Conservation (phyloP, 1,140 invertebrate genomes). For the Wiebesia pumilae region DNA sequence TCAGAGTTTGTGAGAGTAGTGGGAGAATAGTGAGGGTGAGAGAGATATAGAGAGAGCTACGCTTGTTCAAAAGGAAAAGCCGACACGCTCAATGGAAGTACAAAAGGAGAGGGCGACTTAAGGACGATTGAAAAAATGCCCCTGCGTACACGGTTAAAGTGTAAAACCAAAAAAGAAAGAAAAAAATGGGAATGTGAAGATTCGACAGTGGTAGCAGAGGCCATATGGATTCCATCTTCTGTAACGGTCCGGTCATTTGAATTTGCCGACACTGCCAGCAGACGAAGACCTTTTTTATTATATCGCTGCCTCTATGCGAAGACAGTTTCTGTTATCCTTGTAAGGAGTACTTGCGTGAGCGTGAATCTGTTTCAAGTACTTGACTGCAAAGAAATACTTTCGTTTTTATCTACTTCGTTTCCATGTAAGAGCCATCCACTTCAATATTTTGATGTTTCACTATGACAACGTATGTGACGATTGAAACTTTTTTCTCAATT, state of each 20-base stretch:
- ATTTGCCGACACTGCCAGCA: neutral
- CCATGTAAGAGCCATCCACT: neutral
- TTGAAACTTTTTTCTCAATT: neutral
- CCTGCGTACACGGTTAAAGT: neutral
- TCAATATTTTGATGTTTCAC: neutral
- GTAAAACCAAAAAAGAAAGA: neutral
- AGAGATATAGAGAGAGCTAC: neutral
- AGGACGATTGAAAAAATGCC: neutral
- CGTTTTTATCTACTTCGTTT: neutral
- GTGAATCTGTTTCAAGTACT: neutral
- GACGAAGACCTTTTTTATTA: neutral
- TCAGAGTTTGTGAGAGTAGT: neutral
- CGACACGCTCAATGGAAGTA: neutral
- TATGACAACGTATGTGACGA: neutral
- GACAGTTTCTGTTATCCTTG: neutral
- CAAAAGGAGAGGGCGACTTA: neutral
- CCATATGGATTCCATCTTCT: conserved; percentile 7
- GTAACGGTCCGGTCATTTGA: neutral
- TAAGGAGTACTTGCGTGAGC: neutral
- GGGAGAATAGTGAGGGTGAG: neutral
- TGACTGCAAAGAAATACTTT: neutral
- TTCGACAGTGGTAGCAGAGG: neutral
- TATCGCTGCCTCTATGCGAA: neutral
- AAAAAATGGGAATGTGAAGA: conserved; percentile 22
- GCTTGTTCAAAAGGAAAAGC: conserved; percentile 13